Evolutionary conservation across 2,113 vertebrate species (phyloP).

Genomic region (Chaetops frenatus): DNA sequence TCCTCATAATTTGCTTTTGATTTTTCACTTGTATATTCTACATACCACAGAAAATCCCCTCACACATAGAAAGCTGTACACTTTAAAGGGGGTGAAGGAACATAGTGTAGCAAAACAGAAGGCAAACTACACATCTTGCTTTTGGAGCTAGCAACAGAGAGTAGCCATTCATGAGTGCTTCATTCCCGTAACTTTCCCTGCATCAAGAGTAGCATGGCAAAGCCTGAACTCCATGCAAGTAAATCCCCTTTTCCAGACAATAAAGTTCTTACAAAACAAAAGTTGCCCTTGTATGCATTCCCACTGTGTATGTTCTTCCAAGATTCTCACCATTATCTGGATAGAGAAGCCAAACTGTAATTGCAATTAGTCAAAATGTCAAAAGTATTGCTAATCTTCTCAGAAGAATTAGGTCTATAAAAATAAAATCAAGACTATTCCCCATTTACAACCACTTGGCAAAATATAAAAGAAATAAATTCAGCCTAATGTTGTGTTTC

Average conservation of each 20-base stretch:
- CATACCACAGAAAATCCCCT: neutral
- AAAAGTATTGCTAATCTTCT: neutral
- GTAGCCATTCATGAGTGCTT: neutral
- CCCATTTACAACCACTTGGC: neutral
- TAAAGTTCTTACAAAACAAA: neutral
- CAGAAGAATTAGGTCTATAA: neutral
- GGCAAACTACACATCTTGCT: neutral
- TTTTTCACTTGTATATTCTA: neutral
- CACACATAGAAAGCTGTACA: neutral
- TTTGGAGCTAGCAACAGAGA: rapidly evolving
- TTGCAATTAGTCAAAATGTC: neutral
- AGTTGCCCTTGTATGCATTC: neutral
- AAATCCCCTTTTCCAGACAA: neutral
- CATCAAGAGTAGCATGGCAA: neutral
- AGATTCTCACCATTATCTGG: neutral
- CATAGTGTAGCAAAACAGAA: neutral
- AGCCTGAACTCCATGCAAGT: neutral
- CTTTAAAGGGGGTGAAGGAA: neutral
- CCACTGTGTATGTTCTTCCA: neutral
- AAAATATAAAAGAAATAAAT: neutral
- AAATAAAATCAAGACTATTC: neutral
- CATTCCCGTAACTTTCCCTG: neutral
- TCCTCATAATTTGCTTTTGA: neutral
- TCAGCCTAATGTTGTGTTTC: neutral
- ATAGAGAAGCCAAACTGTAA: neutral